Conservation (phyloP, 2,113 vertebrate genomes). For the Helogale parvula region DNA sequence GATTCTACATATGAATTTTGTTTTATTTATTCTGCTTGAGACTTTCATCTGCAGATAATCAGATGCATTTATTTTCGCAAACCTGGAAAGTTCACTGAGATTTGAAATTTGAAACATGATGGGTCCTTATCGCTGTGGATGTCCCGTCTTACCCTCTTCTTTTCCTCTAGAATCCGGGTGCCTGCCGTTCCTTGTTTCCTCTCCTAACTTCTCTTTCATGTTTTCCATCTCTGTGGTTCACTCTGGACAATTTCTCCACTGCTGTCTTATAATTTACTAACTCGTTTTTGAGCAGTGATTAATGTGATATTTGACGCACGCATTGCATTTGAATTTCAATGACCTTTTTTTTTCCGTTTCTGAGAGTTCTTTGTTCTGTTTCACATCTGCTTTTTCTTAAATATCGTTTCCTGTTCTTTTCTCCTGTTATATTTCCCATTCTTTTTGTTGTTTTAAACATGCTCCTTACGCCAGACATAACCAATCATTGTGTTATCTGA, state of each 20-base stretch:
- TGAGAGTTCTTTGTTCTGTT: not conserved
- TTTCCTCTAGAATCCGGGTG: not conserved
- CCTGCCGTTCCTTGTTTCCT: not conserved
- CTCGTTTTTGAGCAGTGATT: not conserved
- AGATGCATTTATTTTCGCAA: not conserved
- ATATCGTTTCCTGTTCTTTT: not conserved
- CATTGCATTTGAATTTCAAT: not conserved
- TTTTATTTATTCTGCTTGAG: not conserved
- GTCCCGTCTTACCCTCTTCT: not conserved
- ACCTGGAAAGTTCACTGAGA: not conserved
- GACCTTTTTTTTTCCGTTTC: not conserved
- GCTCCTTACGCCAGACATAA: not conserved
- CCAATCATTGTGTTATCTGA: rapidly evolving
- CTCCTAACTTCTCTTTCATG: not conserved
- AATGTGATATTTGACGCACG: not conserved
- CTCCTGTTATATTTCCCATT: not conserved
- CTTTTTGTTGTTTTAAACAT: not conserved
- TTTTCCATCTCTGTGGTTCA: not conserved
- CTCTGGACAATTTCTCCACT: not conserved
- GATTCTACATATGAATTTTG: not conserved
- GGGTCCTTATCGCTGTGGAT: not conserved
- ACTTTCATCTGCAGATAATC: not conserved
- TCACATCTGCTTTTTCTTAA: not conserved
- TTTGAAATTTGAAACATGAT: not conserved
- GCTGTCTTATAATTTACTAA: not conserved